Conservation (phyloP, 2,888 invertebrate species). For the Cactoblastis cactorum region DNA sequence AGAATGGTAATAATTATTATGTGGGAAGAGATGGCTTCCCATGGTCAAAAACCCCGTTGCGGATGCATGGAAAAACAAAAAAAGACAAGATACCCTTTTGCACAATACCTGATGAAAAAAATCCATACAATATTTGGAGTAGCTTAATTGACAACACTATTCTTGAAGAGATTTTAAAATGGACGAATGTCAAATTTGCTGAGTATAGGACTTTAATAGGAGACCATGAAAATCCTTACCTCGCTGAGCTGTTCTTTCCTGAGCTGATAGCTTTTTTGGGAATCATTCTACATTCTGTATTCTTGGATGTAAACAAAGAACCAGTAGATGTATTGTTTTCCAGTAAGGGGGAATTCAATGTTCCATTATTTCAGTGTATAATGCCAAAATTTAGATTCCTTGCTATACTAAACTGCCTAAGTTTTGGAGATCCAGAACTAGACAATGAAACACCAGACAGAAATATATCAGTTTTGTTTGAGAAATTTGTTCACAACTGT, state of each 20-base stretch:
- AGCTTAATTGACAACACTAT: constrained; percentile 4
- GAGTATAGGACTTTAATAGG: constrained; percentile 7
- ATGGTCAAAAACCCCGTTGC: constrained; percentile 2
- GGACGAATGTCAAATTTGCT: constrained; percentile 8
- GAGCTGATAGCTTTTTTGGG: constrained; percentile 20
- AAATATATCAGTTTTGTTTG: constrained; percentile 20
- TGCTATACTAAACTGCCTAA: constrained; percentile 21
- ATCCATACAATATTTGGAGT: constrained; percentile 9
- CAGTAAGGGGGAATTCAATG: constrained; percentile 20
- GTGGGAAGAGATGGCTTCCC: neutral
- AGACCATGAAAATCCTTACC: constrained; percentile 10
- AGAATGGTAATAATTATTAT: neutral
- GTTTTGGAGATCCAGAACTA: constrained; percentile 15
- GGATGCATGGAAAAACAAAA: neutral
- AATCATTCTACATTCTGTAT: constrained; percentile 17
- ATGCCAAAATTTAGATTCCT: constrained; percentile 25
- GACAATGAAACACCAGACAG: constrained; percentile 21
- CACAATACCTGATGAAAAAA: neutral
- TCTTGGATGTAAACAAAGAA: constrained; percentile 13
- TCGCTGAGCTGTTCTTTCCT: constrained; percentile 16
- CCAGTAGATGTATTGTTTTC: constrained; percentile 8
- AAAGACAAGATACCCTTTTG: neutral
- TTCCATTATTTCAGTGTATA: constrained; percentile 22
- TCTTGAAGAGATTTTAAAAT: constrained; percentile 8
- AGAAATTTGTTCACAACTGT: constrained; percentile 23